Evolutionary conservation across 2,888 invertebrate species (phyloP), one percentile per base, ranked within the genome.

Genomic region (Monochamus alternatus): DNA sequence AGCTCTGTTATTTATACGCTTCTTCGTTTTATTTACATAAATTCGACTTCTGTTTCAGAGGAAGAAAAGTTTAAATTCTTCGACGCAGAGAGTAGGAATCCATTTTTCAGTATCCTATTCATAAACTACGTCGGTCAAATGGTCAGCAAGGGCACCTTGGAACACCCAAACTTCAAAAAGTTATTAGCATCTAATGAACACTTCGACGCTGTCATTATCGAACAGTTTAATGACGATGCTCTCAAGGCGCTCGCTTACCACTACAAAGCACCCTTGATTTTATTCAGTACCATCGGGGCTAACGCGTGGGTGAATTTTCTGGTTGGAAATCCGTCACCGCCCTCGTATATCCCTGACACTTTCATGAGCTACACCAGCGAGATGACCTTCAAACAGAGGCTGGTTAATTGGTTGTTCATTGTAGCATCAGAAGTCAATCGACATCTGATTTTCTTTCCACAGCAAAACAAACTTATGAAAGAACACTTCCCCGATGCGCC

Each of bases 361-460:
- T 89, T 89, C 74, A 79, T 89, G 72, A 86, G 87, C 4, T 89
- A 85, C 71, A 83, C 87, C 59, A 88, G 90, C 43, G 84, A 85
- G 60, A 91, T 91, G 87, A 90, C 87, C 51, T 92, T 93, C 78
- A 85, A 86, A 82, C 89, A 91, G 81, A 86, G 94, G 80, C 60
- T 92, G 0, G 85, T 88, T 14, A 94, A 93, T 82, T 86, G 90
- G 0, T 88, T 89, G 0, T 74, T 80, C 30, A 59, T 73, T 47
- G 9, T 78, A 7, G 60, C 78, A 30, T 66, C 77, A 38, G 67
- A 78, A 69, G 8, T 84, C 3, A 64, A 79, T 43, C 66, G 59
- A 7, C 74, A 83, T 31, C 74, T 81, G 2, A 67, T 79, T 7
- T 74, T 74, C 14, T 75, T 80, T 59, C 82, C 82, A 1, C 10